Conservation (phyloP, 2,888 invertebrate genomes). For the Tetanocera ferruginea region DNA sequence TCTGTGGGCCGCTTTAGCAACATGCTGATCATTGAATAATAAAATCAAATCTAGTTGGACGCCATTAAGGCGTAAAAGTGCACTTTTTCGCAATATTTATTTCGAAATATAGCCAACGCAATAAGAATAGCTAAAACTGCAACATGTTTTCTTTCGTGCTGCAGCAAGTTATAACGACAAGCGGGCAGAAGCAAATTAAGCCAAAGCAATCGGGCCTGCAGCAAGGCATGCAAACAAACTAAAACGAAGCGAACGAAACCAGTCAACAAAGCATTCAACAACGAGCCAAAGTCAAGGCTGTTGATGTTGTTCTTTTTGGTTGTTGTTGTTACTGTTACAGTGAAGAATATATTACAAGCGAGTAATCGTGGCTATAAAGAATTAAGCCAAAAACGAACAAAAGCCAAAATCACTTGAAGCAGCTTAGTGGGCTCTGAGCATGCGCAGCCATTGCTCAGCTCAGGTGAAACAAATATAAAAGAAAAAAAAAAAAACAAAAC, state of each 20-base stretch:
- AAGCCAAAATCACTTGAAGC: not conserved
- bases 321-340: not conserved
- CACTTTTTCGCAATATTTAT: not conserved
- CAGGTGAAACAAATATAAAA: not conserved
- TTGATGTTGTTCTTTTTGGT: slow-evolving; percentile 4
- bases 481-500: no score
- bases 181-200: not conserved
- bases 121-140: not conserved
- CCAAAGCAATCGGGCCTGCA: not conserved
- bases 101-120: not conserved
- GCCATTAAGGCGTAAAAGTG: not conserved
- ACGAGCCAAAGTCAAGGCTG: slow-evolving; percentile 40
- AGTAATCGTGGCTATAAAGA: not conserved
- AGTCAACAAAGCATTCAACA: slow-evolving; percentile 29
- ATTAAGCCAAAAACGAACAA: not conserved
- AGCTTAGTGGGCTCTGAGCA: not conserved
- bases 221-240: slow-evolving; percentile 12
- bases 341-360: not conserved
- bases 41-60: not conserved
- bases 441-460: not conserved
- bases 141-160: not conserved
- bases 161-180: not conserved
- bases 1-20: no score
- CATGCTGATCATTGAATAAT: no score
- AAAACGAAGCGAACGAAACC: not conserved